Conservation (phyloP, 2,888 invertebrate genomes). For the Hirtodrosophila confusa region DNA sequence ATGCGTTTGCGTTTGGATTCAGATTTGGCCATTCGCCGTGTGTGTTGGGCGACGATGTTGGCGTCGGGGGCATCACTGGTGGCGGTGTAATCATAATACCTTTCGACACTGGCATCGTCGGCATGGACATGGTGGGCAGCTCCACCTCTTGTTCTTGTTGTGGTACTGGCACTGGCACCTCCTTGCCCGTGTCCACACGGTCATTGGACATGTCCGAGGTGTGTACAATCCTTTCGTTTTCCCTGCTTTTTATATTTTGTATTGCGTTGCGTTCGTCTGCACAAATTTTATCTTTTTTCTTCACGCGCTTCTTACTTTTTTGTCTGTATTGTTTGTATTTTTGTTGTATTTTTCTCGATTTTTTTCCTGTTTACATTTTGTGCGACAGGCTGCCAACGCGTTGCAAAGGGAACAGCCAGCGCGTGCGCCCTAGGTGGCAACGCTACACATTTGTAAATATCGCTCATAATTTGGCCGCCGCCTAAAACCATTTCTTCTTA, state of each 20-base stretch:
- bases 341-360: constrained; percentile 79
- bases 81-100: constrained; percentile 76
- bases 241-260: constrained; percentile 19
- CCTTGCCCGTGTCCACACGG: constrained; percentile 68
- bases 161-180: constrained; percentile 34
- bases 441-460: constrained; percentile 26
- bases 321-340: constrained; percentile 79
- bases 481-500: neutral
- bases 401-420: constrained; percentile 14
- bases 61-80: constrained; percentile 67
- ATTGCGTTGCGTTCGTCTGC: constrained; percentile 34
- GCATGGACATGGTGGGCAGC: constrained; percentile 64
- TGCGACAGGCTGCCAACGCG: constrained; percentile 44
- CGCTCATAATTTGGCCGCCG: neutral
- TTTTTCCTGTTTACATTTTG: constrained; percentile 76
- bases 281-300: constrained; percentile 54
- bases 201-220: constrained; percentile 65
- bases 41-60: constrained; percentile 74
- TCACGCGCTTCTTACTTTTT: constrained; percentile 67
- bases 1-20: constrained; percentile 77
- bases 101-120: constrained; percentile 56
- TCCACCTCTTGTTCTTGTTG: constrained; percentile 47
- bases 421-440: constrained; percentile 49
- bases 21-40: constrained; percentile 81
- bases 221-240: constrained; percentile 24